These are phyloP conservation scores for Drosophila picticornis DNA, from an alignment of 2,888 invertebrate genomes.

Conservation along the genomic window DNA sequence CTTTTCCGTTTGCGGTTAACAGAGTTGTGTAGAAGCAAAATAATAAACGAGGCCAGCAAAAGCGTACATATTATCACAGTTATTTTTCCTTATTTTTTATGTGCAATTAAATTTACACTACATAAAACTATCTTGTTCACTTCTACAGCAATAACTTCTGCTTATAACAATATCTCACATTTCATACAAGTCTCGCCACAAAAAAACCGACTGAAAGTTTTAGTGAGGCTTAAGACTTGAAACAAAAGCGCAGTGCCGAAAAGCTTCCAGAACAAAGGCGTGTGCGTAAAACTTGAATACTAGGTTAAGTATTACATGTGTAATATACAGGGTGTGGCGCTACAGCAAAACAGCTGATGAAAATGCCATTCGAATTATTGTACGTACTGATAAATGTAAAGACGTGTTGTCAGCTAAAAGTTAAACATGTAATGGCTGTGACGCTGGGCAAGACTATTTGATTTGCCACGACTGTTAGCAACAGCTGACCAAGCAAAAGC, in stretches of 20 bases:
- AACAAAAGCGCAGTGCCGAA: conserved; percentile 44
- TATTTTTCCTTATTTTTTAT: not conserved
- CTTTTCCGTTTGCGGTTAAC: conserved; percentile 11
- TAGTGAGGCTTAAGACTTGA: conserved; percentile 33
- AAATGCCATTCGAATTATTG: not conserved
- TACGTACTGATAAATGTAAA: not conserved
- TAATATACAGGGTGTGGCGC: not conserved
- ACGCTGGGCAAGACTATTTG: conserved; percentile 2
- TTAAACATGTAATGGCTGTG: not conserved
- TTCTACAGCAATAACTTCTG: conserved; percentile 26
- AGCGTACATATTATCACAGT: conserved; percentile 40
- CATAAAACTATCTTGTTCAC: not conserved
- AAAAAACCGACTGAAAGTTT: conserved; percentile 14
- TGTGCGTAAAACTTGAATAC: not conserved
- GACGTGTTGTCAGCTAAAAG: not conserved
- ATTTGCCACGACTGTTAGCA: conserved; percentile 46
- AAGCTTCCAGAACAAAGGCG: conserved; percentile 45
- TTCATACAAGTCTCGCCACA: conserved; percentile 40
- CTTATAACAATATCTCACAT: conserved; percentile 35
- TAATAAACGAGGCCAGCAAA: not conserved
- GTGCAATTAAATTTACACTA: not conserved
- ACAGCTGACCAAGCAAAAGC: conserved; percentile 67
- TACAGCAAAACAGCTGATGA: not conserved
- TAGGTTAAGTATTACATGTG: not conserved
- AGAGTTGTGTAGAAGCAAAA: conserved; percentile 3